Conservation (phyloP, 2,113 vertebrate genomes). For the Oreochromis niloticus region DNA sequence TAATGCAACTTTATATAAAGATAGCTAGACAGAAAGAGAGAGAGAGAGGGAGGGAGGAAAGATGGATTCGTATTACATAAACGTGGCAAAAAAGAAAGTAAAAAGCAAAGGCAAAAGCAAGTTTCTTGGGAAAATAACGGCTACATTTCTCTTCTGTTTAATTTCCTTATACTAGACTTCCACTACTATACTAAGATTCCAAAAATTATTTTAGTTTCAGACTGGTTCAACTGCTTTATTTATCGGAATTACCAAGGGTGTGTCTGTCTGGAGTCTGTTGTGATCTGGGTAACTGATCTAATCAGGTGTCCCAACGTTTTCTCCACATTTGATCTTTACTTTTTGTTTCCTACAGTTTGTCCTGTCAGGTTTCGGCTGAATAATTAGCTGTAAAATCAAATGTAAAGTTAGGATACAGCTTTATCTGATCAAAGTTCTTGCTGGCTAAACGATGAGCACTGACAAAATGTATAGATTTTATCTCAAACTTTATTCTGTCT, state of each 20-base stretch:
- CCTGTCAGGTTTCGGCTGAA: fast-evolving
- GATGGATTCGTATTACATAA: not conserved
- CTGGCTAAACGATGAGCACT: not conserved
- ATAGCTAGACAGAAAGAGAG: not conserved
- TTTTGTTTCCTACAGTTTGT: not conserved
- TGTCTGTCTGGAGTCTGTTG: not conserved
- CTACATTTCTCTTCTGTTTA: not conserved
- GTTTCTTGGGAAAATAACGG: not conserved
- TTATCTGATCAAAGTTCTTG: not conserved
- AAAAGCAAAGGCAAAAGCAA: not conserved
- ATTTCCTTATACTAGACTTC: not conserved
- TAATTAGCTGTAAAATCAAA: not conserved
- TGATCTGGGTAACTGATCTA: not conserved
- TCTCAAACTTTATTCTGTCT: not conserved
- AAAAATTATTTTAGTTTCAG: not conserved
- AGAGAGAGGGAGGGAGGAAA: too few species aligned
- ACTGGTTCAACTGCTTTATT: not conserved
- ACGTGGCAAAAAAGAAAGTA: fast-evolving
- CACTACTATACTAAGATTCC: not conserved
- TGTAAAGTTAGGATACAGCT: not conserved
- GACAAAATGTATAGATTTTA: not conserved
- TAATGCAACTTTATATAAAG: not conserved
- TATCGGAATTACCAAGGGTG: not conserved
- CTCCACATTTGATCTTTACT: not conserved
- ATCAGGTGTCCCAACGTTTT: not conserved